Conservation (phyloP, 2,797 vertebrate species). For the Pygocentrus nattereri region DNA sequence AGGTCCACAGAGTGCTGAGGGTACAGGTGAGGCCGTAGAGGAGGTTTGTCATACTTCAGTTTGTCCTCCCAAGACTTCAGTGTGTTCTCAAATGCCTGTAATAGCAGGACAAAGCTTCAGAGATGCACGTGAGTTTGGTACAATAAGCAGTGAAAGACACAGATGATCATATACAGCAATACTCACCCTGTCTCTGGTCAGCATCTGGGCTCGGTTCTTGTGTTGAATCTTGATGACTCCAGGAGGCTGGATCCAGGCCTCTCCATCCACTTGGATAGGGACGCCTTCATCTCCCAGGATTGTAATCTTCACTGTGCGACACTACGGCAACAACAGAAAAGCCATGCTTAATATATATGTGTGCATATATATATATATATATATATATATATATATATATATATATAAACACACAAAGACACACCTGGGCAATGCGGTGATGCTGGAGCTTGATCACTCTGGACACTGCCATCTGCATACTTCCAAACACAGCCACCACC, state of each 20-base stretch:
- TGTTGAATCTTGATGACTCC: slow-evolving; percentile 98
- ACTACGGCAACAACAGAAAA: slow-evolving; percentile 74
- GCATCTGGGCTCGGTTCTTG: slow-evolving; percentile 97
- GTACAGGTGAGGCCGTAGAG: slow-evolving; percentile 90
- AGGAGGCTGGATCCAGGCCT: slow-evolving; percentile 97
- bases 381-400: too few relatives aligned
- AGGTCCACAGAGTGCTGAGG: slow-evolving; percentile 93
- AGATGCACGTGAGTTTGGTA: not conserved
- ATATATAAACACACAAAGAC: not conserved
- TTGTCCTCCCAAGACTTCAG: slow-evolving; percentile 99
- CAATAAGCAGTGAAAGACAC: not conserved
- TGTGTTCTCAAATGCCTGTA: slow-evolving; percentile 96
- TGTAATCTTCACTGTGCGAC: slow-evolving; percentile 97
- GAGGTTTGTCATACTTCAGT: slow-evolving; percentile 91
- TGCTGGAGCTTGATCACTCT: slow-evolving; percentile 98
- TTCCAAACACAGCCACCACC: slow-evolving; percentile 96
- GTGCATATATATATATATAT: not conserved
- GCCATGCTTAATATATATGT: not conserved
- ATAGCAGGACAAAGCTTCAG: not conserved
- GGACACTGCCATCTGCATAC: slow-evolving; percentile 98
- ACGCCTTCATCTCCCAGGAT: slow-evolving; percentile 97
- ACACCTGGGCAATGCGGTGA: slow-evolving; percentile 96
- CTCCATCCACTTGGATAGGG: slow-evolving; percentile 96
- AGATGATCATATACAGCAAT: not conserved
- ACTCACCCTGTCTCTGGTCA: slow-evolving; percentile 93